phyloP scores from a whole-genome alignment of 1,140 invertebrate genomes.

The Drosophila virilis region DNA sequence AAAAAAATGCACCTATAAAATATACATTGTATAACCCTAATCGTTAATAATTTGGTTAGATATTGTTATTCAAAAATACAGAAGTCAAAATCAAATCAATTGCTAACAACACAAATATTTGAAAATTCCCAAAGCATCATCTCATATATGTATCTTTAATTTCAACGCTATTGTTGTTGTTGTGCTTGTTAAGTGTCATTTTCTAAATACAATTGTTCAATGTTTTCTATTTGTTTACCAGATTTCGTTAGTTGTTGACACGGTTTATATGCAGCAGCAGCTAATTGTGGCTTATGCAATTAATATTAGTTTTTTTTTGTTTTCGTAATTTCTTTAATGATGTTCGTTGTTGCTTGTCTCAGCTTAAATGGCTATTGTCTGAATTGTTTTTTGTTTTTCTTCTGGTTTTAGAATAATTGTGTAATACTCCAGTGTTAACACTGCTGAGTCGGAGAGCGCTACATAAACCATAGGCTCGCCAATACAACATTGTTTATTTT shows the following conservation, averaged over 20 bases:
- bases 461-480: slow-evolving; percentile 34
- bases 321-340: slow-evolving; percentile 2
- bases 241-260: slow-evolving; percentile 20
- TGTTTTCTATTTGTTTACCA: slow-evolving; percentile 6
- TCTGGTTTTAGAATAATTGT: slow-evolving; percentile 26
- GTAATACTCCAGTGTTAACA: slow-evolving; percentile 7
- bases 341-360: slow-evolving; percentile 58
- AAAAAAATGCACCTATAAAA: slow-evolving; percentile 27
- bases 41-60: slow-evolving; percentile 43
- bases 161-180: slow-evolving; percentile 25
- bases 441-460: slow-evolving; percentile 15
- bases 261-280: slow-evolving; percentile 13
- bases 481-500: too few species aligned
- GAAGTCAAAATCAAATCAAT: slow-evolving; percentile 18
- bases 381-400: slow-evolving; percentile 12
- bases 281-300: slow-evolving; percentile 4
- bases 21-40: slow-evolving; percentile 33
- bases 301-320: slow-evolving; percentile 5
- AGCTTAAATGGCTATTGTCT: slow-evolving; percentile 60
- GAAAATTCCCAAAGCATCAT: slow-evolving; percentile 13
- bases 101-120: slow-evolving; percentile 25
- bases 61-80: slow-evolving; percentile 13
- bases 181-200: slow-evolving; percentile 39
- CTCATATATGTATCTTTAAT: slow-evolving; percentile 18
- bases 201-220: slow-evolving; percentile 20